Percentiles rank a stretch among this genome's conserved stretches.
phyloP scores from a whole-genome alignment of 2,113 vertebrate species.

The Corythornis vintsioides region DNA sequence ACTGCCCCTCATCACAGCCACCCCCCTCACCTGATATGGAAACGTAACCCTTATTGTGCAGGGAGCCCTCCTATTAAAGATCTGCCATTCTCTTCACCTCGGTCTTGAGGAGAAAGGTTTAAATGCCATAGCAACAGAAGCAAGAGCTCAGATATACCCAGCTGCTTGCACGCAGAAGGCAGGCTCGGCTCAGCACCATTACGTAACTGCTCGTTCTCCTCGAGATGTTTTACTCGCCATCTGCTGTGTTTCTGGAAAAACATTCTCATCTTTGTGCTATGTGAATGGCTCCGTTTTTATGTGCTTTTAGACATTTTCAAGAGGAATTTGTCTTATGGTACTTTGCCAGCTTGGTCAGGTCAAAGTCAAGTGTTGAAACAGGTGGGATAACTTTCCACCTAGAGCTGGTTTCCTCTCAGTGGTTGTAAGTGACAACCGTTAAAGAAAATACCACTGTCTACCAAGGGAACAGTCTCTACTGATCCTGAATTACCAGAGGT shows the following conservation, averaged over 20 bases:
- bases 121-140: slow-evolving; percentile 55
- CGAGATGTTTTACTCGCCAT: slow-evolving; percentile 25
- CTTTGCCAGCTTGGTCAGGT: not conserved
- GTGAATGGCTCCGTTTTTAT: not conserved
- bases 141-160: not conserved
- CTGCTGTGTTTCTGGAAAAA: not conserved
- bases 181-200: not conserved
- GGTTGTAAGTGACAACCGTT: not conserved
- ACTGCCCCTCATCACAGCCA: no score
- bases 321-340: not conserved
- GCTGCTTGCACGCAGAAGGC: not conserved
- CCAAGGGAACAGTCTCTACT: not conserved
- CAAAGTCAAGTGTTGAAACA: not conserved
- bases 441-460: not conserved
- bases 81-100: not conserved
- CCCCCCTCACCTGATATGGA: no score
- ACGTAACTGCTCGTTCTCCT: not conserved
- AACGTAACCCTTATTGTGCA: not conserved
- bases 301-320: not conserved
- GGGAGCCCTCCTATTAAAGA: not conserved
- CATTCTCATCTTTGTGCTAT: not conserved
- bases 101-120: slow-evolving; percentile 25
- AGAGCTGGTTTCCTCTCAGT: not conserved
- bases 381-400: not conserved
- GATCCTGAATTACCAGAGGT: not conserved